Evolutionary conservation across 2,113 vertebrate genomes (phyloP).

Genomic region (Caranx ignobilis): DNA sequence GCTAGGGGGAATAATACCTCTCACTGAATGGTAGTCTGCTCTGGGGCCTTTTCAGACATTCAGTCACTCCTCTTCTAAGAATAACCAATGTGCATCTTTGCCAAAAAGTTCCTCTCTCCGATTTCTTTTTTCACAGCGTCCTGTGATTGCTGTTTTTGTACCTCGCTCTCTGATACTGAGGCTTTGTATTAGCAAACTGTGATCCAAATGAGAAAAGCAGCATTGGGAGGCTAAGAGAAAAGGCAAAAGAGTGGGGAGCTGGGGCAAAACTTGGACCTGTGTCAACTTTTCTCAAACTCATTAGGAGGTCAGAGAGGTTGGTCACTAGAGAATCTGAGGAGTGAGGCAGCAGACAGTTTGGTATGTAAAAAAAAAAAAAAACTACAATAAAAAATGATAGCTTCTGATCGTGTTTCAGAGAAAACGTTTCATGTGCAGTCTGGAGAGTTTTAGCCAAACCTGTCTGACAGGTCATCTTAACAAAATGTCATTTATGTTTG

Average conservation of each 20-base stretch:
- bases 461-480: slow-evolving; percentile 63
- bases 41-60: slow-evolving; percentile 82
- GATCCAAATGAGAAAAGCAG: slow-evolving; percentile 84
- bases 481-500: slow-evolving; percentile 54
- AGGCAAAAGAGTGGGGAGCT: slow-evolving; percentile 62
- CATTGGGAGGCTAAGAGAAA: slow-evolving; percentile 45
- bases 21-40: slow-evolving; percentile 77
- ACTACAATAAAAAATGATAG: slow-evolving; percentile 69
- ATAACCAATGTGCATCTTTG: slow-evolving; percentile 71
- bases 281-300: slow-evolving; percentile 76
- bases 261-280: slow-evolving; percentile 76
- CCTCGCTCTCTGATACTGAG: slow-evolving; percentile 67
- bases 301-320: slow-evolving; percentile 71
- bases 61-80: slow-evolving; percentile 84
- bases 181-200: slow-evolving; percentile 63
- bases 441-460: slow-evolving; percentile 66
- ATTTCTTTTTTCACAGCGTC: slow-evolving; percentile 45
- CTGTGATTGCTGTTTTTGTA: slow-evolving; percentile 67
- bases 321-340: slow-evolving; percentile 65
- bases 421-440: slow-evolving; percentile 72
- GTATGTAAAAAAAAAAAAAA: slow-evolving; percentile 58
- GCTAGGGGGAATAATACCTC: slow-evolving; percentile 76
- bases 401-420: slow-evolving; percentile 68
- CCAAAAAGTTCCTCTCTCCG: slow-evolving; percentile 64
- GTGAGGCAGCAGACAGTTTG: slow-evolving; percentile 66